Conservation (phyloP, 1,140 invertebrate species). For the Drosophila miranda region DNA sequence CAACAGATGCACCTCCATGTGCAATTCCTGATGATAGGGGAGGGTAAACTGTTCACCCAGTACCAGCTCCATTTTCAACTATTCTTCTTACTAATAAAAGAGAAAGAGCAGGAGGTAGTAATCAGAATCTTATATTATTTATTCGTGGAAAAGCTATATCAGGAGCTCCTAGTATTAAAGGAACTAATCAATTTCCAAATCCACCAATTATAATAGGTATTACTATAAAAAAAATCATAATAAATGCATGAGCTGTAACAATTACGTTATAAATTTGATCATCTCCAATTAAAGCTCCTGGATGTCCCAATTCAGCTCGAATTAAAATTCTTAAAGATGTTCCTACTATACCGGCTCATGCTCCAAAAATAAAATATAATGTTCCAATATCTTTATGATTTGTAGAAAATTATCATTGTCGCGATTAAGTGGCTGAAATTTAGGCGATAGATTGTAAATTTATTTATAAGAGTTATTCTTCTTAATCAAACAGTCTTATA, state of each 20-base stretch:
- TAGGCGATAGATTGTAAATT: conserved; percentile 85
- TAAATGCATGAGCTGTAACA: conserved; percentile 64
- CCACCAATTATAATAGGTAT: conserved; percentile 90
- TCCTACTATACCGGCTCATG: conserved; percentile 78
- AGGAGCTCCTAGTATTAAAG: conserved; percentile 87
- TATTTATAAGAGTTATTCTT: conserved; percentile 83
- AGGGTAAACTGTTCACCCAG: conserved; percentile 88
- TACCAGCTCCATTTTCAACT: conserved; percentile 85
- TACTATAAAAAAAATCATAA: conserved; percentile 89
- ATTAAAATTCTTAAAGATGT: conserved; percentile 1
- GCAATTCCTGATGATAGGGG: conserved; percentile 84
- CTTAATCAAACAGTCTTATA: conserved; percentile 83
- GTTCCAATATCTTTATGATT: conserved; percentile 91
- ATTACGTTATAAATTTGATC: conserved; percentile 89
- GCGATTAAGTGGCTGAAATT: conserved; percentile 83
- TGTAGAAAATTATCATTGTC: conserved; percentile 86
- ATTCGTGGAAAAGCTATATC: conserved; percentile 90
- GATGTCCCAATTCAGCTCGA: too few relatives aligned
- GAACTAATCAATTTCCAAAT: conserved; percentile 90
- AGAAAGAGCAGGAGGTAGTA: conserved; percentile 85
- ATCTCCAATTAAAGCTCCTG: conserved; percentile 84
- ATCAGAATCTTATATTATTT: conserved; percentile 91
- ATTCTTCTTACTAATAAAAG: conserved; percentile 75
- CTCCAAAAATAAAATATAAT: conserved; percentile 83
- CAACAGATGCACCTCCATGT: conserved; percentile 84